These are phyloP conservation scores for Tangachromis dhanisi DNA, from an alignment of 2,113 vertebrate species.

Conservation along the genomic window DNA sequence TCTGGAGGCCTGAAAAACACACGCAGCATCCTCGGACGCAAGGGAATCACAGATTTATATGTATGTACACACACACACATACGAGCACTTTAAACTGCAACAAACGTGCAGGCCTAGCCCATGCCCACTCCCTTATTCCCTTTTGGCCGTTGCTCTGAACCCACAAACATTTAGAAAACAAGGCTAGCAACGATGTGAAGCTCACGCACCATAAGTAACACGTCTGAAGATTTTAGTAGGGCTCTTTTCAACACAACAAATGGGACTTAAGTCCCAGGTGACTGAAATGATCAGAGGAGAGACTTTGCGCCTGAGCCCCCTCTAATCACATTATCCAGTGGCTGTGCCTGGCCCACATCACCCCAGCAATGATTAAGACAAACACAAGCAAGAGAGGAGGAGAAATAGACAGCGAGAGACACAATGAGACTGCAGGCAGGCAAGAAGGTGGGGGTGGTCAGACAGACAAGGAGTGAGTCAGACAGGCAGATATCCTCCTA, in stretches of 20 bases:
- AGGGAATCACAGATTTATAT: background rate
- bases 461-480: slow-evolving; percentile 63
- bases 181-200: background rate
- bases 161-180: background rate
- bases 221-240: slow-evolving; percentile 13
- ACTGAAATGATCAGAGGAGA: slow-evolving; percentile 21
- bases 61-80: background rate
- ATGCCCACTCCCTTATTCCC: background rate
- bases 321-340: slow-evolving; percentile 55
- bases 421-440: slow-evolving; percentile 40
- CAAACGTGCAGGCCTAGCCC: background rate
- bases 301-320: slow-evolving; percentile 14
- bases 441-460: slow-evolving; percentile 58
- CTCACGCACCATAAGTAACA: background rate
- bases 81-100: background rate
- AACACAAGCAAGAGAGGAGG: slow-evolving; percentile 31
- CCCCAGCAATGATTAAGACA: slow-evolving; percentile 49
- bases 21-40: background rate
- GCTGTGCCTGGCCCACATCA: slow-evolving; percentile 39
- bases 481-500: slow-evolving; percentile 58
- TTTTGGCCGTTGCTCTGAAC: background rate
- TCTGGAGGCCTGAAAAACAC: slow-evolving; percentile 41
- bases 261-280: slow-evolving; percentile 44
- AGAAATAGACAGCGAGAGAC: slow-evolving; percentile 51
- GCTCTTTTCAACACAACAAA: slow-evolving; percentile 32